Evolutionary conservation across 2,797 vertebrate species (phyloP), one percentile per base, ranked within the genome.

Genomic region (Centropyge bicolor): DNA sequence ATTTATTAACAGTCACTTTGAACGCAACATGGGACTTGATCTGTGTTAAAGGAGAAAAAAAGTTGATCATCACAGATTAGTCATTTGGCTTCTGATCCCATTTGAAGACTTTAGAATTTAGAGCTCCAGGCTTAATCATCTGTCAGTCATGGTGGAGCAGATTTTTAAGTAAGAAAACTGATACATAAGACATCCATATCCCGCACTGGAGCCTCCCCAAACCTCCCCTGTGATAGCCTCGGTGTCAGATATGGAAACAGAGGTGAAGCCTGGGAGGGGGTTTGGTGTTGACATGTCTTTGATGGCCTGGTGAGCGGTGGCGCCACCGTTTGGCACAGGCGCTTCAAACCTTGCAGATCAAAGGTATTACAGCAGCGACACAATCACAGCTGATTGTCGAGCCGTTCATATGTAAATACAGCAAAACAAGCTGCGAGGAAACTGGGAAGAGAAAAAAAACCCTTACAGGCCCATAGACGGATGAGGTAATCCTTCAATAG

Each of bases 351-450:
- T 84, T 46, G 0, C 69, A 90, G 91, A 96, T 96, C 94, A 96
- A 96, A 95, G 90, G 88, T 57, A 57, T 93, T 94, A 95, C 94
- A 95, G 93, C 91, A 95, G 94, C 91, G 78, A 91, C 91, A 93
- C 92, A 90, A 93, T 94, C 89, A 91, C 74, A 40, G 70, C 27
- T 72, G 89, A 94, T 90, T 90, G 92, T 91, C 65, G 76, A 8
- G 14, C 72, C 52, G 70, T 94, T 95, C 84, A 89, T 7, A 93
- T 95, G 94, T 13, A 88, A 93, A 95, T 90, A 55, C 35, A 56
- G 16, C 66, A 83, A 90, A 91, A 87, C 90, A 93, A 90, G 90
- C 83, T 85, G 84, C 65, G 51, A 85, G 81, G 70, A 81, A 78
- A 35, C 81, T n/a, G 67, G 24, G 51, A 48, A 31, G 27, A 31